Evolutionary conservation across 2,113 vertebrate genomes (phyloP).

Genomic region (Odocoileus hemionus): DNA sequence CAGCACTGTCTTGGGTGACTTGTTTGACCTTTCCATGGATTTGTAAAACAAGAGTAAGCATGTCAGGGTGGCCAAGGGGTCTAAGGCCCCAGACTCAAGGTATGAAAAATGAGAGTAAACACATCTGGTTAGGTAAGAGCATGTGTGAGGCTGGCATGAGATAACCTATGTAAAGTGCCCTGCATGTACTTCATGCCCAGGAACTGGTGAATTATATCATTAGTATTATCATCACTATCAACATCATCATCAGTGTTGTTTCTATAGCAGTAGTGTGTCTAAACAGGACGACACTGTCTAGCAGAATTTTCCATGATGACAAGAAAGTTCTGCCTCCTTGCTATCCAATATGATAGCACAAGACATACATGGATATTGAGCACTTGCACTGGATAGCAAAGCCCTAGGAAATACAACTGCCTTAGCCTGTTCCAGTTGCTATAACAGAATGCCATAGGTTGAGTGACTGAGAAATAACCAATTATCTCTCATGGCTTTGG

Average conservation of each 20-base stretch:
- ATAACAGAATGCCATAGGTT: background rate
- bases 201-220: no score
- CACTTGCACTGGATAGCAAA: rapidly evolving
- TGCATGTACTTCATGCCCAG: no score
- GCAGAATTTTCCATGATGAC: background rate
- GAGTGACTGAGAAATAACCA: background rate
- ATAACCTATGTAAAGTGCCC: no score
- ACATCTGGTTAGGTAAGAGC: background rate
- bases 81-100: background rate
- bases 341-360: background rate
- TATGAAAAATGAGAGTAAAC: background rate
- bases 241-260: rapidly evolving
- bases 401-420: background rate
- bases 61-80: background rate
- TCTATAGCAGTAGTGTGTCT: background rate
- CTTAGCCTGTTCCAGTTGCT: no score
- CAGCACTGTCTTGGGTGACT: background rate
- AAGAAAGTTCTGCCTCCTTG: background rate
- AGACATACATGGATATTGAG: rapidly evolving
- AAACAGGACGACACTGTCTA: background rate
- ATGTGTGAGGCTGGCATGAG: background rate
- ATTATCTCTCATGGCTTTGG: background rate
- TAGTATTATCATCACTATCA: no score
- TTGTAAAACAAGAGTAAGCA: background rate
- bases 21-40: background rate